phyloP scores from a whole-genome alignment of 2,113 vertebrate species.

The Sminthopsis crassicaudata region DNA sequence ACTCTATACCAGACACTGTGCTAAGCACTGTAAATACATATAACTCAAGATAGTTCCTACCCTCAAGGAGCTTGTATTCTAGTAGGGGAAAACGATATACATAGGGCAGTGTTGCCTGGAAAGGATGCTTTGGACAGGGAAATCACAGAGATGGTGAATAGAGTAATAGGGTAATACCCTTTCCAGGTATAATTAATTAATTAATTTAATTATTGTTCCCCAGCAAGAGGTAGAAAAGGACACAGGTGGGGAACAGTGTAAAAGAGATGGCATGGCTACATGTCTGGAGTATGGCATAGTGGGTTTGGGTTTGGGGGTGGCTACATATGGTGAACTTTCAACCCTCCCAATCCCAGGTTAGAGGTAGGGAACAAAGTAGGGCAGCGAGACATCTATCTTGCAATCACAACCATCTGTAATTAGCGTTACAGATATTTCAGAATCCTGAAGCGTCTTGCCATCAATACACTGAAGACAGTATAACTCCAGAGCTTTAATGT shows the following conservation, averaged over 20 bases:
- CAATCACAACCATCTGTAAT: background rate
- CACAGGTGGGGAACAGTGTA: background rate
- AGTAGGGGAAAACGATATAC: background rate
- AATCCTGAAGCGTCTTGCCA: background rate
- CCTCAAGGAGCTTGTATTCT: background rate
- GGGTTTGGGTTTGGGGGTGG: background rate
- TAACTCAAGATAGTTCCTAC: background rate
- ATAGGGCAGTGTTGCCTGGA: background rate
- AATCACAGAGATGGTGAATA: background rate
- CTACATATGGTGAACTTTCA: background rate
- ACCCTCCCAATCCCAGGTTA: background rate
- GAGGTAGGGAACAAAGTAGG: background rate
- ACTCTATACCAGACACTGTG: too few species aligned
- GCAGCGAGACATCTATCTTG: background rate
- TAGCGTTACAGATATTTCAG: background rate
- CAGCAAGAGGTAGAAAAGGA: background rate
- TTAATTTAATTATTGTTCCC: background rate
- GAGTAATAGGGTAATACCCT: background rate
- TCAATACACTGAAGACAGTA: background rate
- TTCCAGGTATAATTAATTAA: background rate
- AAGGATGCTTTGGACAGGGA: background rate
- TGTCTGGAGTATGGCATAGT: background rate
- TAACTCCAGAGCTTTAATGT: background rate
- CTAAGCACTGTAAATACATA: background rate
- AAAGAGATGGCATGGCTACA: background rate